Conservation (phyloP, 1,140 invertebrate genomes). For the Caenorhabditis latens region DNA sequence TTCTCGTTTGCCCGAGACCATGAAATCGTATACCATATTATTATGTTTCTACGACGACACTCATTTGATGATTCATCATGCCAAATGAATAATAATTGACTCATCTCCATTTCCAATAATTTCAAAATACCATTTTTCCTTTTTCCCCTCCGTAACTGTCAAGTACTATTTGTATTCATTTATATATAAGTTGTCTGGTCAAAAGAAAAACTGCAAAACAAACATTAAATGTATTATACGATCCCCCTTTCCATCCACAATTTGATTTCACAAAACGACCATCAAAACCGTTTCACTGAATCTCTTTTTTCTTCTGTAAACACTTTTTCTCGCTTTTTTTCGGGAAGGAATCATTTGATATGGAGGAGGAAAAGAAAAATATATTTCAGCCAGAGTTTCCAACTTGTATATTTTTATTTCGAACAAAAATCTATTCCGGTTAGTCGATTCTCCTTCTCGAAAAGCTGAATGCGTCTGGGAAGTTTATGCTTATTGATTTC, state of each 20-base stretch:
- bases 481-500: too few relatives aligned
- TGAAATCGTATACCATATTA: too few relatives aligned
- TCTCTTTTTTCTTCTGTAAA: neutral
- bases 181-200: conserved; percentile 25
- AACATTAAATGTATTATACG: conserved; percentile 28
- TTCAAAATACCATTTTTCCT: neutral
- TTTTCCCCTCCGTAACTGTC: neutral
- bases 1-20: too few relatives aligned
- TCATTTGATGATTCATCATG: too few relatives aligned
- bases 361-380: too few relatives aligned
- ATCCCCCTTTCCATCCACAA: neutral
- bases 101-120: neutral
- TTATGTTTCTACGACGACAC: too few relatives aligned
- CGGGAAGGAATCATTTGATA: neutral
- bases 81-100: neutral
- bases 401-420: too few relatives aligned
- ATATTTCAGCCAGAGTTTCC: too few relatives aligned
- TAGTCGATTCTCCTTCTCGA: too few relatives aligned
- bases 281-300: conserved; percentile 38
- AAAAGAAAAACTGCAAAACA: conserved; percentile 55
- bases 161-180: conserved; percentile 36
- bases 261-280: conserved; percentile 33
- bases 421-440: too few relatives aligned
- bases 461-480: too few relatives aligned
- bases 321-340: neutral